Evolutionary conservation across 64 coral and sea anemone genomes (phyloP), one percentile per base, ranked within the genome.

Genomic region (Exaiptasia diaphana): DNA sequence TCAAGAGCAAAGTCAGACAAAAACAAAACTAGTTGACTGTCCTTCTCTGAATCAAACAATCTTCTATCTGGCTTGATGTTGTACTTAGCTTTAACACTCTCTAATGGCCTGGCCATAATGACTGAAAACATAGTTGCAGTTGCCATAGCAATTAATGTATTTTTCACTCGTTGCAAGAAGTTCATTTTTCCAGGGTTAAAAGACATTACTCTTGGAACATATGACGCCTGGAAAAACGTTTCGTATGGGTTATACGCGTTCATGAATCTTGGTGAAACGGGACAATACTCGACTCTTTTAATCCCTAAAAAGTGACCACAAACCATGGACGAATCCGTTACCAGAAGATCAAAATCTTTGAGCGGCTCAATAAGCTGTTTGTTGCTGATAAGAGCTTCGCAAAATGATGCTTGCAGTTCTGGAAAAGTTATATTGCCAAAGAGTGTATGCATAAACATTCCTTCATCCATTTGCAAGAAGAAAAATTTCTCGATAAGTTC

Each of bases 21-120:
- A 45, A 88, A 67, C 13, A 88, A 13, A 8, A 71, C 41, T 34
- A 88, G 21, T 20, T 88, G 75, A 5, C 18, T 73, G 21, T 73
- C 35, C 34, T 20, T 50, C 26, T 18, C 23, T 7, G 56, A 6
- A 23, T 86, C 71, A 25, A 38, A 5, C 7, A 31, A 64, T 18
- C 25, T 73, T 43, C 17, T 34, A n/a, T 59, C 75, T 35, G 83
- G 83, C 37, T 78, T 88, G n/a, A 88, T 63, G 28, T 88, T 73
- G 68, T 80, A 80, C 34, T 81, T 80, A 1, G 40, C 27, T 37
- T 80, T 88, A 0, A 88, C 15, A n/a, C 53, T 21, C 11, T 70
- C 29, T 4, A 80, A 60, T 32, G 28, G 64, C 31, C 15, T 61
- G 10, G 14, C 0, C 14, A 57, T 0, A 35, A 36, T 25, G 1